Evolutionary conservation across 35 echinoderm and acorn worm genomes (phyloP).

Genomic region (Apostichopus californicus): DNA sequence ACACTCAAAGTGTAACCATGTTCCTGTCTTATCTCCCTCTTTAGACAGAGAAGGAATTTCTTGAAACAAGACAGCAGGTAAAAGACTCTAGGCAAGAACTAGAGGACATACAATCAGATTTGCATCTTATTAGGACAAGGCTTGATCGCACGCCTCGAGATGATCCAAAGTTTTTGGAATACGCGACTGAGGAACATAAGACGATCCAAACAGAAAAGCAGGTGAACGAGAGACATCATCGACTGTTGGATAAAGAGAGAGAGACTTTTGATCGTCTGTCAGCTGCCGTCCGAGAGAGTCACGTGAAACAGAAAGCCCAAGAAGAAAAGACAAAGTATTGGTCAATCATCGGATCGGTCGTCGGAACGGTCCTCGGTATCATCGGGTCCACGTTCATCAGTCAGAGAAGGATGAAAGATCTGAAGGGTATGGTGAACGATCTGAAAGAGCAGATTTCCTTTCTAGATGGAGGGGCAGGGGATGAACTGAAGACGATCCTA

Average conservation of each 20-base stretch:
- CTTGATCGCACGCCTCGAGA: slow-evolving; percentile 88
- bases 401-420: slow-evolving; percentile 68
- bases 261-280: slow-evolving; percentile 68
- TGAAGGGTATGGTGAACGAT: slow-evolving; percentile 74
- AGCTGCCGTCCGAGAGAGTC: slow-evolving; percentile 74
- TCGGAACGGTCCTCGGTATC: slow-evolving; percentile 82
- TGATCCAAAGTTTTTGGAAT: slow-evolving; percentile 86
- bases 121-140: slow-evolving; percentile 72
- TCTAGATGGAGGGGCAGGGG: background rate
- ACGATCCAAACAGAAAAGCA: slow-evolving; percentile 75
- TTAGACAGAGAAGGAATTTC: slow-evolving; percentile 77
- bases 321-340: slow-evolving; percentile 92
- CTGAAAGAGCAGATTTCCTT: slow-evolving; percentile 62
- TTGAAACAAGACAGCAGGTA: slow-evolving; percentile 64
- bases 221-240: slow-evolving; percentile 60
- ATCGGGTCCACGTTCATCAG: slow-evolving; percentile 79
- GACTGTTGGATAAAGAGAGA: slow-evolving; percentile 68
- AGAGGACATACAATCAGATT: slow-evolving; percentile 65
- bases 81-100: slow-evolving; percentile 70
- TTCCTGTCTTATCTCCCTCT: background rate
- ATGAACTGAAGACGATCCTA: slow-evolving; percentile 18
- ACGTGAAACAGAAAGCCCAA: slow-evolving; percentile 83
- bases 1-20: background rate
- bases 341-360: slow-evolving; percentile 82
- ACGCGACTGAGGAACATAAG: slow-evolving; percentile 92